These are phyloP conservation scores for Ivindomyrus marchei DNA, from an alignment of 2,113 vertebrate species.

Conservation along the genomic window DNA sequence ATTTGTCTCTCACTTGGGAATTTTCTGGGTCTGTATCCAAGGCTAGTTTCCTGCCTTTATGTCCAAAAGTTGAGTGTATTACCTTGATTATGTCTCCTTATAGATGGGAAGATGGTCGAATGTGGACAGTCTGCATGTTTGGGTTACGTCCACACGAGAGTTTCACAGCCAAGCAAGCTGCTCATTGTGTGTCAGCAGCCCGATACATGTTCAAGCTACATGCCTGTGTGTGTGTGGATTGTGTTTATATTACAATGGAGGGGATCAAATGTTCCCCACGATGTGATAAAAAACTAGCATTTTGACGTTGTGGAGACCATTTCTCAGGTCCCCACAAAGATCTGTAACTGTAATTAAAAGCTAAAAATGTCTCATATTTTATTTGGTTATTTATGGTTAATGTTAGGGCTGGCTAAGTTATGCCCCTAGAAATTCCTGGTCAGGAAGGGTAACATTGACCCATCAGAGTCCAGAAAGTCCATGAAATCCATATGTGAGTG, in stretches of 20 bases:
- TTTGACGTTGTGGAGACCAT: too few relatives aligned
- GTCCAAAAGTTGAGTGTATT: not conserved
- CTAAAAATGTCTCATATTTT: too few relatives aligned
- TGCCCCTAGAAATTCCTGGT: not conserved
- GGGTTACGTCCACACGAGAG: not conserved
- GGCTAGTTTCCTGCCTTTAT: slow-evolving; percentile 36
- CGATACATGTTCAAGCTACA: not conserved
- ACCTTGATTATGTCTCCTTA: not conserved
- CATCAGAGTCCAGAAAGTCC: not conserved
- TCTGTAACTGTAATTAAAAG: too few relatives aligned
- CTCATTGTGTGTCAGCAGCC: not conserved
- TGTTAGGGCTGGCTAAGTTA: too few relatives aligned
- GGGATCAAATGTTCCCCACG: too few relatives aligned
- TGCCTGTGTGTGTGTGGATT: not conserved
- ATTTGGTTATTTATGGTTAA: too few relatives aligned
- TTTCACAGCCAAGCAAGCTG: not conserved
- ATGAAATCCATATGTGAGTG: not conserved
- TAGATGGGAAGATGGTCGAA: not conserved
- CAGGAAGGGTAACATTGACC: not conserved
- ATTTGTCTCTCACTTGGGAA: slow-evolving; percentile 49
- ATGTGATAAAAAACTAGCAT: too few relatives aligned
- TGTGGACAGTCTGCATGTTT: not conserved
- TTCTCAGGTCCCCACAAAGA: too few relatives aligned
- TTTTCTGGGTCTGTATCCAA: slow-evolving; percentile 26
- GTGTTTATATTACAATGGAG: too few relatives aligned